phyloP scores from a whole-genome alignment of 2,113 vertebrate genomes.

The Oplegnathus fasciatus region DNA sequence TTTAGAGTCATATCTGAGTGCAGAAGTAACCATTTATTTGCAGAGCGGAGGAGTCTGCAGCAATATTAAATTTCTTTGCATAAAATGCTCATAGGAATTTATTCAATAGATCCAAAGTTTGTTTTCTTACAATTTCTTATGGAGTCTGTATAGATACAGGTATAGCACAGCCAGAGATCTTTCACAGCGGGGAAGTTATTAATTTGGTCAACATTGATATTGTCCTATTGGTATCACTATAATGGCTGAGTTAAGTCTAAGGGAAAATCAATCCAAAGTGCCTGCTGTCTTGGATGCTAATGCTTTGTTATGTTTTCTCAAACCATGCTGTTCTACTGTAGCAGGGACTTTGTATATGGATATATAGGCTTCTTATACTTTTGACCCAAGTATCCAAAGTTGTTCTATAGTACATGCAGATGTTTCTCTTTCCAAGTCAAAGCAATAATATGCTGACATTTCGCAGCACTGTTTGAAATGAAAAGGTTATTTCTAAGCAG shows the following conservation, averaged over 20 bases:
- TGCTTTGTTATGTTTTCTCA: constrained; percentile 40
- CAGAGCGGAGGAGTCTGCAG: constrained; percentile 61
- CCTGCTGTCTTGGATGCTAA: constrained; percentile 31
- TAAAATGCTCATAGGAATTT: constrained; percentile 77
- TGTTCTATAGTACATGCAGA: constrained; percentile 24
- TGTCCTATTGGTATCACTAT: constrained; percentile 40
- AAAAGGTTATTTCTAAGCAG: constrained; percentile 55
- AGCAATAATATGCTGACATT: constrained; percentile 57
- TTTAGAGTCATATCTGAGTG: constrained; percentile 78
- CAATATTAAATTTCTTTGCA: constrained; percentile 80
- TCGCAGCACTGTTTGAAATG: constrained; percentile 29
- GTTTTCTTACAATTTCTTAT: constrained; percentile 51
- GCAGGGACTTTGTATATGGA: not conserved
- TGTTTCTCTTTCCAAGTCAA: constrained; percentile 13
- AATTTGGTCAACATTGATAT: constrained; percentile 63
- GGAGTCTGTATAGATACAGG: constrained; percentile 25
- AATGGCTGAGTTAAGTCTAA: constrained; percentile 44
- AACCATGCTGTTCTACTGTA: not conserved
- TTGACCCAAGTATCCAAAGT: not conserved
- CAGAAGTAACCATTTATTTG: constrained; percentile 77
- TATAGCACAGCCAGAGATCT: constrained; percentile 47
- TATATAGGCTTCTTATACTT: constrained; percentile 9
- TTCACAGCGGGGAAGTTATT: constrained; percentile 60
- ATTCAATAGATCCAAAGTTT: constrained; percentile 72
- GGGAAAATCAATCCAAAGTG: constrained; percentile 40